phyloP scores from a whole-genome alignment of 1,140 invertebrate genomes.

The Drosophila novamexicana region DNA sequence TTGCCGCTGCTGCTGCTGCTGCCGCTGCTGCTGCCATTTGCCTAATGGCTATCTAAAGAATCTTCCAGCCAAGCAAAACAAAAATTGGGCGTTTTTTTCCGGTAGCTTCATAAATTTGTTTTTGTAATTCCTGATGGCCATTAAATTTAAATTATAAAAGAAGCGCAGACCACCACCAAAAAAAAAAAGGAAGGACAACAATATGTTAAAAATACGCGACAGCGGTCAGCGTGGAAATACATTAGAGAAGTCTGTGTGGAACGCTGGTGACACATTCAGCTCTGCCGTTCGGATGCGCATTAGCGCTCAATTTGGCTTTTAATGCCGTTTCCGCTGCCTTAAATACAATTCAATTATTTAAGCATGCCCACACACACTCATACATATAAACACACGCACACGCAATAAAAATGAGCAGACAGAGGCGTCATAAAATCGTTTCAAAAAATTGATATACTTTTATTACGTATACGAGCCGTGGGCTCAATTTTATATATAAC shows the following conservation, averaged over 20 bases:
- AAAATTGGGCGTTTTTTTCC: conserved; percentile 2
- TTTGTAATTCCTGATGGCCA: conserved; percentile 78
- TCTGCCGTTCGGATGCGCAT: conserved; percentile 49
- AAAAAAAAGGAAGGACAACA: conserved; percentile 23
- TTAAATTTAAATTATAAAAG: conserved; percentile 79
- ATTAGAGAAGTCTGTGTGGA: conserved; percentile 25
- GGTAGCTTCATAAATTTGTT: conserved; percentile 62
- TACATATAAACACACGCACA: conserved; percentile 17
- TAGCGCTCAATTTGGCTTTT: conserved; percentile 81
- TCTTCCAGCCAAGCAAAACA: not conserved
- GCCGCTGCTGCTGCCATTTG: conserved; percentile 19
- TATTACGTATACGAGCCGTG: conserved; percentile 70
- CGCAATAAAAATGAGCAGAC: conserved; percentile 54
- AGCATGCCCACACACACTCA: conserved; percentile 30
- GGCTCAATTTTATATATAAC: conserved; percentile 41
- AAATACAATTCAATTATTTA: conserved; percentile 79
- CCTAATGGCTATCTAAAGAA: conserved; percentile 40
- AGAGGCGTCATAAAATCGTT: conserved; percentile 59
- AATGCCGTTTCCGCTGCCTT: conserved; percentile 77
- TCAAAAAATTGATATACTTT: conserved; percentile 77
- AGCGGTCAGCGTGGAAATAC: conserved; percentile 13
- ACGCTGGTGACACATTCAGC: conserved; percentile 55
- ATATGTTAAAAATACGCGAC: conserved; percentile 45
- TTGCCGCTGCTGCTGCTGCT: not conserved
- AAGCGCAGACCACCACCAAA: not conserved